These are phyloP conservation scores for Erpornis zantholeuca DNA, from an alignment of 2,113 vertebrate genomes.

Conservation along the genomic window DNA sequence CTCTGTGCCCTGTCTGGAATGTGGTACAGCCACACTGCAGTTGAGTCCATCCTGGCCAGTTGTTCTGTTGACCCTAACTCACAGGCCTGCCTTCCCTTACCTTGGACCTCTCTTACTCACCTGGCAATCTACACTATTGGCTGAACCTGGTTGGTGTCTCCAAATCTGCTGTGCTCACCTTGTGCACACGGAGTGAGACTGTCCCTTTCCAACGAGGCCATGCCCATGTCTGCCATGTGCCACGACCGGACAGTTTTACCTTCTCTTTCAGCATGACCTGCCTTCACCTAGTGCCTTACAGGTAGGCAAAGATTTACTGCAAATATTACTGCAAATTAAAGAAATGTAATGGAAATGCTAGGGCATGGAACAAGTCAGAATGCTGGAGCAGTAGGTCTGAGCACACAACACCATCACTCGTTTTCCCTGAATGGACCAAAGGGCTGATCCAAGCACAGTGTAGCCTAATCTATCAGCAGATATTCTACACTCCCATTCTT, in stretches of 20 bases:
- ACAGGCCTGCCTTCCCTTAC: not conserved
- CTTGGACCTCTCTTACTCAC: not conserved
- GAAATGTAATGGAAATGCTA: not conserved
- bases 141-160: not conserved
- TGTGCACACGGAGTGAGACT: accelerated
- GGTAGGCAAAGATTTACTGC: not conserved
- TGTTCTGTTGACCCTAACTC: not conserved
- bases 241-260: accelerated
- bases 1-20: not conserved
- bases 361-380: not conserved
- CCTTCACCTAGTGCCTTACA: not conserved
- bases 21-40: not conserved
- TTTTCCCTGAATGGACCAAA: not conserved
- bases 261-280: not conserved
- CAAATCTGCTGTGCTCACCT: not conserved
- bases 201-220: not conserved
- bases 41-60: not conserved
- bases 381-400: not conserved
- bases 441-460: not conserved
- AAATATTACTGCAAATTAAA: not conserved
- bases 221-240: not conserved
- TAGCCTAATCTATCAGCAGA: not conserved
- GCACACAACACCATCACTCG: not conserved
- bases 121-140: not conserved
- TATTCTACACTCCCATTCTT: not conserved